Base-by-base conservation (phyloP, 2,797 vertebrate species). In the Delichon dasypus region DNA sequence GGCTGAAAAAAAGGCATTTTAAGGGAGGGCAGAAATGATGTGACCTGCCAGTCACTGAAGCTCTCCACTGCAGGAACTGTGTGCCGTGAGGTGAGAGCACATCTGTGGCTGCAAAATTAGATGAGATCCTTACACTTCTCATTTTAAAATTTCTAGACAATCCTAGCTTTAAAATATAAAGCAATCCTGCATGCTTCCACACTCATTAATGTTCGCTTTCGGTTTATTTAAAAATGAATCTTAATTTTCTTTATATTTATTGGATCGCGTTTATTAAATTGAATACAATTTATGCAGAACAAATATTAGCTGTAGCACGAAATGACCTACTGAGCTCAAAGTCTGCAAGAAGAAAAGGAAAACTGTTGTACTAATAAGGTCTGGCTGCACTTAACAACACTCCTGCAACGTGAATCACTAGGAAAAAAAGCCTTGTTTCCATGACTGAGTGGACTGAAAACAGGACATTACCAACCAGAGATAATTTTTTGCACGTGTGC, bases 61-160 rank as follows among this genome's bases (percentile, higher is more conserved):
- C 4, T 85, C 57, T 73, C 22, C 67, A 22, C 21, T 55, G 44
- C 48, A 61, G 68, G 51, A 68, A 20, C 32, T 48, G 4, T 30
- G 27, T 65, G 57, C 42, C n/a, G 11, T 16, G 51, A 86, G 70
- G 26, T 57, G 40, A 86, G 34, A 75, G 32, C 48, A 23, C 40
- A 44, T 19, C 44, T 29, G 0, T 2, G 40, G 66, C 62, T 70
- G 9, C 8, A 75, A 78, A 70, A 78, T 81, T 29, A 64, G 15
- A 57, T 18, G 3, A 62, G 7, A 80, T 74, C 85, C 85, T 93
- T 27, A 11, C 18, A 26, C 19, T 27, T 42, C 8, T 50, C 13
- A 48, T 89, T 96, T 89, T n/a, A 85, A 89, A 80, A 79, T 85
- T 94, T 94, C 85, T 95, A 76, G 51, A 36, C 51, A 94, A 75